Conservation (phyloP, 2,113 vertebrate species). For the Tyrannus savana region DNA sequence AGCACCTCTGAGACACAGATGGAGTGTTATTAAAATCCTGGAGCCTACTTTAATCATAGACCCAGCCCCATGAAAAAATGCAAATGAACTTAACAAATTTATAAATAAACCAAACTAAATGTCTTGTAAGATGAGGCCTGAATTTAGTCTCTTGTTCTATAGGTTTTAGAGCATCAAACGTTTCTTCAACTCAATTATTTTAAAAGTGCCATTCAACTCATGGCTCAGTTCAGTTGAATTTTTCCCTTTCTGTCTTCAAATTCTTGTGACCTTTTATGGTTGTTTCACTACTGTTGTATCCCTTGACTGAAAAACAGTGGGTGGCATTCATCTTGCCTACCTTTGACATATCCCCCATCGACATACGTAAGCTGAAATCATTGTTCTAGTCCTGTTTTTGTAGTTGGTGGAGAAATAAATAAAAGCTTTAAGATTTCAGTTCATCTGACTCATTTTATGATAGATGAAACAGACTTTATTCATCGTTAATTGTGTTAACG, state of each 20-base stretch:
- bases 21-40: constrained; percentile 28
- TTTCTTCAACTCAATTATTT: not conserved
- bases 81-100: not conserved
- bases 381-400: not conserved
- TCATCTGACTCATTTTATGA: constrained; percentile 3
- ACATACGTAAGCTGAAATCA: not conserved
- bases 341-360: not conserved
- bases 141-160: not conserved
- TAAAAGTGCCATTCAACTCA: not conserved
- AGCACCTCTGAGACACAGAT: not conserved
- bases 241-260: not conserved
- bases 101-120: not conserved
- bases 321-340: not conserved
- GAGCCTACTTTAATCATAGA: not conserved
- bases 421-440: not conserved
- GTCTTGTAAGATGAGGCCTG: not conserved
- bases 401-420: not conserved
- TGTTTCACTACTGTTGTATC: not conserved
- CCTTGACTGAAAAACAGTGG: not conserved
- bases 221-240: not conserved
- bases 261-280: not conserved
- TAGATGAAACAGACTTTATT: constrained; percentile 16
- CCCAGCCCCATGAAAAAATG: not conserved
- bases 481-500: not conserved
- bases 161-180: not conserved